phyloP scores from a whole-genome alignment of 2,888 invertebrate genomes.

The Apeira syringaria region DNA sequence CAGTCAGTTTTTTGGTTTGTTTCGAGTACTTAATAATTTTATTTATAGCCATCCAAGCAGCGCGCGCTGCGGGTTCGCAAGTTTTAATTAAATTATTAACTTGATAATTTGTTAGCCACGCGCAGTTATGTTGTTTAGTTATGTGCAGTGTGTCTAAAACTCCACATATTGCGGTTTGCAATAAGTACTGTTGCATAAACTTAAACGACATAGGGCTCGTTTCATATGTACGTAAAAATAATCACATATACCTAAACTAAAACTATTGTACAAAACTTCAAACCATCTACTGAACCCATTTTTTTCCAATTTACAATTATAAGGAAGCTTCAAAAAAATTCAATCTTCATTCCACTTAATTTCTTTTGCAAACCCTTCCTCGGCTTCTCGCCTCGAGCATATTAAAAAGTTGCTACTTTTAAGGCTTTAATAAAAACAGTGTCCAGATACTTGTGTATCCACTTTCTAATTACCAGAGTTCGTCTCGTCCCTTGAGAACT shows the following conservation, averaged over 20 bases:
- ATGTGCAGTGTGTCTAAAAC: slow-evolving; percentile 1
- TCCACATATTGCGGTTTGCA: slow-evolving; percentile 4
- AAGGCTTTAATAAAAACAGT: slow-evolving; percentile 30
- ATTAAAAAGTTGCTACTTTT: slow-evolving; percentile 28
- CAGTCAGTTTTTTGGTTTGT: slow-evolving; percentile 37
- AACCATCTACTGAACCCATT: background rate
- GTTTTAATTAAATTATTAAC: slow-evolving; percentile 75
- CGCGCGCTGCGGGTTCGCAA: slow-evolving; percentile 53
- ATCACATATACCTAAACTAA: too few species aligned
- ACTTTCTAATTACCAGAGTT: slow-evolving; percentile 27
- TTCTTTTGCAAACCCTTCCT: slow-evolving; percentile 25
- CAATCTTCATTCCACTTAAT: slow-evolving; percentile 24
- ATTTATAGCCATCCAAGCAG: slow-evolving; percentile 64
- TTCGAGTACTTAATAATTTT: slow-evolving; percentile 59
- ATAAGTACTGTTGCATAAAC: too few species aligned
- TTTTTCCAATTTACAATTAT: slow-evolving; percentile 18
- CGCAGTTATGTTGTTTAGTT: slow-evolving; percentile 24
- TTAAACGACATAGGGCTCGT: too few species aligned
- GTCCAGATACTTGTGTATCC: slow-evolving; percentile 29
- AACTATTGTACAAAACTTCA: too few species aligned
- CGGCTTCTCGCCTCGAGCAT: slow-evolving; percentile 22
- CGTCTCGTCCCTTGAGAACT: slow-evolving; percentile 18
- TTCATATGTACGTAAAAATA: too few species aligned
- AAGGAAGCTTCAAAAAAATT: slow-evolving; percentile 16
- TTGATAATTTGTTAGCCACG: slow-evolving; percentile 56